Evolutionary conservation across 2,113 vertebrate species (phyloP), one percentile per base, ranked within the genome.

Genomic region (pig (Sus scrofa)): DNA sequence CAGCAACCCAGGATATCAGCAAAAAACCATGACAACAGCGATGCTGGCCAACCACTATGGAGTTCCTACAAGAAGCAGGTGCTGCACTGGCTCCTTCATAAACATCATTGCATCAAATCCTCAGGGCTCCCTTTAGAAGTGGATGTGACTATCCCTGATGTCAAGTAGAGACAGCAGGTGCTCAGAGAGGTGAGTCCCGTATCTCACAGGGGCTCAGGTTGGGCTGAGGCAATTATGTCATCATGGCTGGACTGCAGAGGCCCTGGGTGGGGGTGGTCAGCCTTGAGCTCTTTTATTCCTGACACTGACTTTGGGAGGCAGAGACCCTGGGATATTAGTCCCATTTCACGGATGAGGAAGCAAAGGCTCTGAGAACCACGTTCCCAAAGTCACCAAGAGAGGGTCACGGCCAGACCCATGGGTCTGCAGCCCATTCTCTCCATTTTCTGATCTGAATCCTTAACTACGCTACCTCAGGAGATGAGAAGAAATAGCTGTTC

Each of bases 1-100:
- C 13, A 62, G n/a, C 20, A 39, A 30, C 12, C 11, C 10, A 19
- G 5, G 50, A 30, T 14, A 50, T 8, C 12, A 26, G 5, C n/a
- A 26, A 6, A 2, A 16, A 27, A 73, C 14, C 37, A 2, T 3
- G 62, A 22, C 20, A 26, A 3, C 10, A 6, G 32, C 37, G 0
- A 10, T 0, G 24, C 0, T 0, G 20, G 24, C 56, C 19, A 6
- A 2, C 27, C 0, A 0, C 4, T 0, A 0, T 0, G 0, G 15
- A 3, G 3, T 2, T 16, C n/a, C 91, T 7, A 16, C 20, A 4
- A 3, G 0, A 24, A 44, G 9, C 24, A 24, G 27, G 26, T 1
- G 1, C 5, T 7, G 27, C 30, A 26, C 10, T 27, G 18, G 7
- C 3, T 11, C 32, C 26, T 14, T 37, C 14, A 1, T 14, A 30